Evolutionary conservation across 2,888 invertebrate species (phyloP).

Genomic region (Drosophila barbarae): DNA sequence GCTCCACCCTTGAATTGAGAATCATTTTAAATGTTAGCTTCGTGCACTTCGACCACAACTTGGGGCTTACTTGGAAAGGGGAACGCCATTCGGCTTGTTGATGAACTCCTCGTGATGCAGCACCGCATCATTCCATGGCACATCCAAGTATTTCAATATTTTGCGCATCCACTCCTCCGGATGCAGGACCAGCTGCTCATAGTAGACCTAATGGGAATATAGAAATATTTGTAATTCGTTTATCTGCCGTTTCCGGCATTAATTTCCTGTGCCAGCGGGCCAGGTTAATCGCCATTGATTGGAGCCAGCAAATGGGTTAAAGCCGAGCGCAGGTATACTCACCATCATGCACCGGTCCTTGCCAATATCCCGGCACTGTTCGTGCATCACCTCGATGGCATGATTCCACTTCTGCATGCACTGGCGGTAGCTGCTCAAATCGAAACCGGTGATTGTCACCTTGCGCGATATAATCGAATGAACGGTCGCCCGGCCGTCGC

Average conservation of each 20-base stretch:
- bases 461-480: slow-evolving; percentile 98
- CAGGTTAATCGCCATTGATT: slow-evolving; percentile 30
- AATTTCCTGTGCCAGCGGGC: slow-evolving; percentile 26
- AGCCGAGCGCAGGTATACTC: slow-evolving; percentile 49
- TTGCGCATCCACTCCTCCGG: slow-evolving; percentile 93
- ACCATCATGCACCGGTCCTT: slow-evolving; percentile 88
- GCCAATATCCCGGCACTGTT: slow-evolving; percentile 92
- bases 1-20: slow-evolving; percentile 86
- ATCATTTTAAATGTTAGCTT: slow-evolving; percentile 43
- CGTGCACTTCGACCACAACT: background rate
- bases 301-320: slow-evolving; percentile 1
- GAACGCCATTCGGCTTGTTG: slow-evolving; percentile 96
- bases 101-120: slow-evolving; percentile 98
- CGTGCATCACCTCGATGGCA: slow-evolving; percentile 96
- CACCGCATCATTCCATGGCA: slow-evolving; percentile 97
- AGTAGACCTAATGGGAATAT: slow-evolving; percentile 85
- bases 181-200: slow-evolving; percentile 97
- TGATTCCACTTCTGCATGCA: slow-evolving; percentile 98
- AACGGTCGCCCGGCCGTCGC: slow-evolving; percentile 98
- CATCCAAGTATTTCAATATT: slow-evolving; percentile 91
- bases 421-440: slow-evolving; percentile 94
- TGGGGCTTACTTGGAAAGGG: slow-evolving; percentile 91
- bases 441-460: slow-evolving; percentile 90
- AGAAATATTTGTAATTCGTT: background rate
- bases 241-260: slow-evolving; percentile 1